phyloP scores from a whole-genome alignment of 2,797 vertebrate species.

The Moxostoma hubbsi region DNA sequence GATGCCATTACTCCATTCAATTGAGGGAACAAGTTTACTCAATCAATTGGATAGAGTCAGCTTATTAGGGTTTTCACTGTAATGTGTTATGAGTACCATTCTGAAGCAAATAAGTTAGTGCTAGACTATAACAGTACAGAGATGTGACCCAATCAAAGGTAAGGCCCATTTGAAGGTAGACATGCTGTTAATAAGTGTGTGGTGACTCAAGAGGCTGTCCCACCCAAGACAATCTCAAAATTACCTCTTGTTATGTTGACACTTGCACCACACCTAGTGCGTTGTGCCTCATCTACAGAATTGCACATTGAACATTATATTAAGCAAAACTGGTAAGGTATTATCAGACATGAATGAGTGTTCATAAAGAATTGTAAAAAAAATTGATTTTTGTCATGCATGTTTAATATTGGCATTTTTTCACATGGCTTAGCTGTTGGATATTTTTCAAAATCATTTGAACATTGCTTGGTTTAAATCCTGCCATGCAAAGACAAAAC shows the following conservation, averaged over 20 bases:
- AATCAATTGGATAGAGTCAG: too few relatives aligned
- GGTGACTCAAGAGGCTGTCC: conserved; percentile 26
- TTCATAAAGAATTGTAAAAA: background rate
- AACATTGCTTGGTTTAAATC: background rate
- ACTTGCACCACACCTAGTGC: conserved; percentile 23
- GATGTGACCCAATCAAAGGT: background rate
- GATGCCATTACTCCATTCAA: too few relatives aligned
- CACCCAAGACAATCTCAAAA: conserved; percentile 49
- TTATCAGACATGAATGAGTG: background rate
- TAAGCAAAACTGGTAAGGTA: background rate
- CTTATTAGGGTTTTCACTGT: too few relatives aligned
- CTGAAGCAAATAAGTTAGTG: background rate
- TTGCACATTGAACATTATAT: background rate
- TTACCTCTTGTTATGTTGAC: conserved; percentile 30
- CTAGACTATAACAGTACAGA: background rate
- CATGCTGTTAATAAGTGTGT: conserved; percentile 21
- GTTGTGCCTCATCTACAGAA: background rate
- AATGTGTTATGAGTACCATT: too few relatives aligned
- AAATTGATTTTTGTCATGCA: too few relatives aligned
- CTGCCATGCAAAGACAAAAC: too few relatives aligned
- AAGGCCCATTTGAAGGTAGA: background rate
- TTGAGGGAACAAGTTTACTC: too few relatives aligned
- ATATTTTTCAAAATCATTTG: background rate
- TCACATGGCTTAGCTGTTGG: background rate
- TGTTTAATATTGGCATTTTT: background rate